A percentile compares a stretch with the other conserved stretches of the same genome.
Evolutionary conservation across 92 coral and sea anemone species (phyloP).

Genomic region (Phymanthus crucifer): DNA sequence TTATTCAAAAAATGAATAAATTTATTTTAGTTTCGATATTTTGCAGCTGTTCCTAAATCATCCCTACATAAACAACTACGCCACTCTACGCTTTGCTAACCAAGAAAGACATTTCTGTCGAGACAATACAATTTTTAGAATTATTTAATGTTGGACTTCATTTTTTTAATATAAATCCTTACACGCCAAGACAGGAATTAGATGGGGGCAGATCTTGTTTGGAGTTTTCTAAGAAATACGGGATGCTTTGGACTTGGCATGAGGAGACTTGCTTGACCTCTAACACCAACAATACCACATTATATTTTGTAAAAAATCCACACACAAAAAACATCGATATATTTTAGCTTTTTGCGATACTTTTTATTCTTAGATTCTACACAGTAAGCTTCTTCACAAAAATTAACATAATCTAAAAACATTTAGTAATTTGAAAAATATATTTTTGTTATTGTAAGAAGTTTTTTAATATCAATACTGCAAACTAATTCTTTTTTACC

Average conservation of each 20-base stretch:
- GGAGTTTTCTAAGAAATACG: conserved; percentile 1
- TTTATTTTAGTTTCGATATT: not conserved
- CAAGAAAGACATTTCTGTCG: not conserved
- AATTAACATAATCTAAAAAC: no score
- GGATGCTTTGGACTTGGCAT: conserved; percentile 11
- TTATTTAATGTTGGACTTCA: not conserved
- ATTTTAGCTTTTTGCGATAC: not conserved
- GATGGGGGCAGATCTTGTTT: not conserved
- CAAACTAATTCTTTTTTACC: no score
- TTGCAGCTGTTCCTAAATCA: not conserved
- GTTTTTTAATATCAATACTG: no score
- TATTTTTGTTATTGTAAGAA: no score
- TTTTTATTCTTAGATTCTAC: no score
- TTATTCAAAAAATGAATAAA: no score
- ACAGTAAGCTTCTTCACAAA: no score
- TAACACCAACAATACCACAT: not conserved
- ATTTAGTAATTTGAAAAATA: no score
- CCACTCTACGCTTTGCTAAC: not conserved
- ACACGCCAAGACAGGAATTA: conserved; percentile 16
- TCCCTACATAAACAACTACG: not conserved
- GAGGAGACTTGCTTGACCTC: conserved; percentile 24
- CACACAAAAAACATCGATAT: not conserved
- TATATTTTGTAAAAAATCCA: not conserved
- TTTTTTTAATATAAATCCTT: not conserved
- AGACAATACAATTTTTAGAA: not conserved